A percentile compares a stretch with the other conserved stretches of the same genome.
These are phyloP conservation scores for Alca torda DNA, from an alignment of 2,797 vertebrate genomes.

Conservation along the genomic window DNA sequence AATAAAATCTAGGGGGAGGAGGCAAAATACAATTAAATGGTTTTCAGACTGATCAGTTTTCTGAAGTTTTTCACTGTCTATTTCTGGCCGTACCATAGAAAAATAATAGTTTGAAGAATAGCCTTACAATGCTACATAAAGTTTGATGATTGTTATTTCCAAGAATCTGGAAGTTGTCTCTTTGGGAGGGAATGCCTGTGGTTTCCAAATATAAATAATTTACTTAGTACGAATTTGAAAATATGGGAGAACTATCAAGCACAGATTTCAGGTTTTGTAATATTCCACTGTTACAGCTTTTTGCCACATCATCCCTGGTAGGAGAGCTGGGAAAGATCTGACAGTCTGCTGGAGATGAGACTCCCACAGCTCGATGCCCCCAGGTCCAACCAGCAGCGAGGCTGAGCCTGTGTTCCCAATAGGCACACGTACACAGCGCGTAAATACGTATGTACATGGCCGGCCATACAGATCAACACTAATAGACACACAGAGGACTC, in stretches of 20 bases:
- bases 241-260: not conserved
- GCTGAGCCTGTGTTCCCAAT: not conserved
- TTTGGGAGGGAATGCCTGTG: not conserved
- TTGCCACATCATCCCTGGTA: not conserved
- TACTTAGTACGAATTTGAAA: not conserved
- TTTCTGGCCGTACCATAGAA: not conserved
- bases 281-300: not conserved
- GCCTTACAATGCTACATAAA: not conserved
- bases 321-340: not conserved
- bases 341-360: not conserved
- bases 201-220: not conserved
- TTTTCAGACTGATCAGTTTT: not conserved
- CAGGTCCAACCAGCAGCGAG: not conserved
- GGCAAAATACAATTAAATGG: not conserved
- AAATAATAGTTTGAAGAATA: not conserved
- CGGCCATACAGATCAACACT: not conserved
- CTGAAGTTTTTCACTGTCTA: not conserved
- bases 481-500: not conserved
- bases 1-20: not conserved
- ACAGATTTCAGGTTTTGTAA: not conserved
- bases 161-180: not conserved
- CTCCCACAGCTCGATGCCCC: not conserved
- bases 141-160: not conserved
- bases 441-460: rapidly evolving
- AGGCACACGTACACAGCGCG: rapidly evolving